phyloP scores from a whole-genome alignment of 2,113 vertebrate genomes.

The Sorex araneus region DNA sequence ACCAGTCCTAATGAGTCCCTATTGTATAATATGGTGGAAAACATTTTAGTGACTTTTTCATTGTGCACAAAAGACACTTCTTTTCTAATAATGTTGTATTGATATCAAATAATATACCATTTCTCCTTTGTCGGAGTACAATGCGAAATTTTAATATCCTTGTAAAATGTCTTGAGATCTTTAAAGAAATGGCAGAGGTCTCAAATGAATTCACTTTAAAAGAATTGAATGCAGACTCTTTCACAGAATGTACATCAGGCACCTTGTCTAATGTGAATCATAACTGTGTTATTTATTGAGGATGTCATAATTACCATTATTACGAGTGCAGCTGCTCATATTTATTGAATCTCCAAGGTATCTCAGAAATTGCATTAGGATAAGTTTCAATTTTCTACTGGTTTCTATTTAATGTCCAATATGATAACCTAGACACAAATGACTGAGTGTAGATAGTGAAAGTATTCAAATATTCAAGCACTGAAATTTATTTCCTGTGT shows the following conservation, averaged over 20 bases:
- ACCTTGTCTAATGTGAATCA: constrained; percentile 45
- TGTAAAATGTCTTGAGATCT: constrained; percentile 49
- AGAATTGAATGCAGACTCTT: constrained; percentile 41
- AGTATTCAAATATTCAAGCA: background rate
- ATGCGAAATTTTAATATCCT: constrained; percentile 49
- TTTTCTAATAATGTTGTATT: constrained; percentile 55
- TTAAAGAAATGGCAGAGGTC: constrained; percentile 30
- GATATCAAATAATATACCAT: constrained; percentile 67
- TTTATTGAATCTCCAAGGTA: constrained; percentile 47
- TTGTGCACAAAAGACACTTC: constrained; percentile 50
- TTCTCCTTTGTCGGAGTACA: constrained; percentile 30
- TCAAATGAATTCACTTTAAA: constrained; percentile 17
- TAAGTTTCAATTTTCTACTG: background rate
- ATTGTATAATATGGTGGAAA: constrained; percentile 20
- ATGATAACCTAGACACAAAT: background rate
- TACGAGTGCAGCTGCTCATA: constrained; percentile 50
- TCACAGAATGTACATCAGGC: constrained; percentile 40
- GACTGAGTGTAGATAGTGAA: background rate
- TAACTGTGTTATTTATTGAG: constrained; percentile 69
- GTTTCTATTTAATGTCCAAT: background rate
- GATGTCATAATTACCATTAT: constrained; percentile 45
- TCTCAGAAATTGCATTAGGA: constrained; percentile 4
- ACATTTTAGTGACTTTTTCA: constrained; percentile 22
- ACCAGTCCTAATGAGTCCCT: constrained; percentile 7
- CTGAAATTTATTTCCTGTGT: background rate